Evolutionary conservation across 2,888 invertebrate species (phyloP).

Genomic region (Megamerina dolium): DNA sequence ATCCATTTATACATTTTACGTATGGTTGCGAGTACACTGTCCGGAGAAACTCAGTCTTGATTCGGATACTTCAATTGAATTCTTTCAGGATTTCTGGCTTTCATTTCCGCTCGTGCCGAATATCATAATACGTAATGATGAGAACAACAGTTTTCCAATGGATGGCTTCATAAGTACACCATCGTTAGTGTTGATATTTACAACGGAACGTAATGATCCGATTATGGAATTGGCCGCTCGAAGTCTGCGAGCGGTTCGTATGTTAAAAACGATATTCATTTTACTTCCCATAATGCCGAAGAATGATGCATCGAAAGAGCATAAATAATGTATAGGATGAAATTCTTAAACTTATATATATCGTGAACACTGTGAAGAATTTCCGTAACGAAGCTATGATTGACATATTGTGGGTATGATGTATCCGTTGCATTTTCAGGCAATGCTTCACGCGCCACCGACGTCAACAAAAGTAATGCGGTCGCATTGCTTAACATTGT

Average conservation of each 20-base stretch:
- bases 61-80: conserved; percentile 15
- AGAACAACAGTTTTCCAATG: conserved; percentile 16
- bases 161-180: conserved; percentile 29
- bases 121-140: conserved; percentile 20
- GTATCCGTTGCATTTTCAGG: neutral
- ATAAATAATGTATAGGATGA: conserved; percentile 33
- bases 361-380: conserved; percentile 24
- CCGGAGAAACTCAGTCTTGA: conserved; percentile 28
- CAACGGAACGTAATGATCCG: conserved; percentile 29
- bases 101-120: conserved; percentile 27
- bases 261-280: conserved; percentile 34
- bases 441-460: neutral
- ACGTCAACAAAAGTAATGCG: conserved; percentile 7
- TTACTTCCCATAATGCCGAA: conserved; percentile 24
- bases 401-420: conserved; percentile 16
- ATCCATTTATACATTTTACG: conserved; percentile 26
- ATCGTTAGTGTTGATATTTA: conserved; percentile 29
- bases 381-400: conserved; percentile 24
- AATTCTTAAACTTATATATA: conserved; percentile 29
- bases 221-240: conserved; percentile 34
- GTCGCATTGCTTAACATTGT: conserved; percentile 15
- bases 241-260: conserved; percentile 24
- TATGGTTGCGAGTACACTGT: conserved; percentile 15
- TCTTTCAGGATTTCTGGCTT: conserved; percentile 26
- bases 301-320: conserved; percentile 7